A percentile compares a stretch with the other conserved stretches of the same genome.
These are phyloP conservation scores for Agrotis segetum DNA, from an alignment of 2,888 invertebrate species.

Conservation along the genomic window DNA sequence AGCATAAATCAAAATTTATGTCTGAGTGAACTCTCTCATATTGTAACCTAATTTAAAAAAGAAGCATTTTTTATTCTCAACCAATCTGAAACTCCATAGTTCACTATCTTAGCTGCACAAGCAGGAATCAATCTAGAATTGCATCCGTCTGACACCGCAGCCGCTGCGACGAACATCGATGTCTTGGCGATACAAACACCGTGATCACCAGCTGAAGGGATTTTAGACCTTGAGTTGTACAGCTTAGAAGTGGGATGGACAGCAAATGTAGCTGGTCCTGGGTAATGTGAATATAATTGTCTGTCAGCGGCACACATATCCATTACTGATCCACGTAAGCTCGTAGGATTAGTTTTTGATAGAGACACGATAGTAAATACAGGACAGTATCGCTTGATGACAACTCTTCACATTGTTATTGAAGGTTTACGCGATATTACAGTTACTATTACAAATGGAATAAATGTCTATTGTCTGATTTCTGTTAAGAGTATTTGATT, in stretches of 20 bases:
- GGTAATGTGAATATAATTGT: conserved; percentile 70
- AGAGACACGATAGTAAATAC: conserved; percentile 47
- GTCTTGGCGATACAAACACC: conserved; percentile 27
- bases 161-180: conserved; percentile 53
- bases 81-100: conserved; percentile 9
- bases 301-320: conserved; percentile 74
- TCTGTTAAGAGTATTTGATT: not conserved
- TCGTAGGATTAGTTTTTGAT: conserved; percentile 63
- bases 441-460: conserved; percentile 16
- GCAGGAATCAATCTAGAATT: conserved; percentile 58
- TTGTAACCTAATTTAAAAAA: not conserved
- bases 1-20: too few relatives aligned
- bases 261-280: conserved; percentile 21
- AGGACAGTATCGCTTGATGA: conserved; percentile 14
- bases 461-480: conserved; percentile 9
- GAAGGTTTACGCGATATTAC: conserved; percentile 15
- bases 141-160: conserved; percentile 48
- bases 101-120: conserved; percentile 27
- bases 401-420: conserved; percentile 35
- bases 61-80: not conserved
- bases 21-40: too few relatives aligned
- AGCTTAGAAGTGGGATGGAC: conserved; percentile 11
- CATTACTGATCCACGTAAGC: conserved; percentile 63
- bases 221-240: conserved; percentile 24
- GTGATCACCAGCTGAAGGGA: not conserved